Evolutionary conservation across 2,113 vertebrate species (phyloP).

Genomic region (Herpetotheres cachinnans): DNA sequence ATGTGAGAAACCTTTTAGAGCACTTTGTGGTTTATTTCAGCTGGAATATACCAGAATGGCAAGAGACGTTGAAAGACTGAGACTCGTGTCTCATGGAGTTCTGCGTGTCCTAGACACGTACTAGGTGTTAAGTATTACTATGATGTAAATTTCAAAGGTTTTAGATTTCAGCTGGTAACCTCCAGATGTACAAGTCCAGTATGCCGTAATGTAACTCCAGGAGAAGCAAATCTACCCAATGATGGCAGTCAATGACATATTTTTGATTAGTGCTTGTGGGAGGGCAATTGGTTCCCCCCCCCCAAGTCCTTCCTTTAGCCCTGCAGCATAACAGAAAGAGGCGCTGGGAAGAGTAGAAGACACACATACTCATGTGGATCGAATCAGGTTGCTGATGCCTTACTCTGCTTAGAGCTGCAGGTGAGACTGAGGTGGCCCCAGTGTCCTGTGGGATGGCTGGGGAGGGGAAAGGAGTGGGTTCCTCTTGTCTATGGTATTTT

Average conservation of each 20-base stretch:
- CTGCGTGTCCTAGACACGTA: neutral
- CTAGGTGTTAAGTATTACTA: neutral
- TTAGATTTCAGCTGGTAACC: neutral
- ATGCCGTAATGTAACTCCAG: neutral
- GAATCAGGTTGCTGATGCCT: neutral
- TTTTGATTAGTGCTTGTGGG: neutral
- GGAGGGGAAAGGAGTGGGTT: neutral
- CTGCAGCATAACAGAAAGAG: neutral
- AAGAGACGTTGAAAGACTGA: neutral
- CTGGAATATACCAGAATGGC: neutral
- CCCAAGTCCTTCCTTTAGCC: neutral
- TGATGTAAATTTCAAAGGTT: neutral
- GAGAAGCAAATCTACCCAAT: neutral
- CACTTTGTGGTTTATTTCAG: neutral
- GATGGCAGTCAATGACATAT: no score
- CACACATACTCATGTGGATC: accelerated
- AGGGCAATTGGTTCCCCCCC: no score
- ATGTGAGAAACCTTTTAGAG: neutral
- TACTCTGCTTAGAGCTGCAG: neutral
- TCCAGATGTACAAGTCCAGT: neutral
- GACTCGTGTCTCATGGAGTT: neutral
- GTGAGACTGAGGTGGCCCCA: neutral
- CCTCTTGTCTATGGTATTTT: neutral
- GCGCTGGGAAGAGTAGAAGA: neutral
- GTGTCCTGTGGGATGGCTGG: neutral